Conservation (phyloP, 2,797 vertebrate species). For the Danio tinwini region DNA sequence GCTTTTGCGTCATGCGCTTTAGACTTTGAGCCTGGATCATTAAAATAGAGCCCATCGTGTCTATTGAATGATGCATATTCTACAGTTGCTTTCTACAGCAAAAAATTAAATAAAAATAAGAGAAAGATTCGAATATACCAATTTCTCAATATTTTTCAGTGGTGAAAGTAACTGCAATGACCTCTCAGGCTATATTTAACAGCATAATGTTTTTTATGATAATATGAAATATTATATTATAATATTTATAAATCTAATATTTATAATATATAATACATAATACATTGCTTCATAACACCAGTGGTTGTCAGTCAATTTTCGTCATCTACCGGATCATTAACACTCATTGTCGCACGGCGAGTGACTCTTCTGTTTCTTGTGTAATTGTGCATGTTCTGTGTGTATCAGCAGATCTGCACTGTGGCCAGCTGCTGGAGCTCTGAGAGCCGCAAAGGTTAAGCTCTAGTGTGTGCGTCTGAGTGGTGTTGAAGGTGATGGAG, state of each 20-base stretch:
- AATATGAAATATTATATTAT: no score
- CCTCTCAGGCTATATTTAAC: background rate
- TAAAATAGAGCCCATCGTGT: no score
- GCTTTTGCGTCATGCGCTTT: no score
- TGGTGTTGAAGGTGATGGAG: constrained; percentile 34
- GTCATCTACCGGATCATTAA: background rate
- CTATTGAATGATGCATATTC: background rate
- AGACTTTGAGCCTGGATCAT: no score
- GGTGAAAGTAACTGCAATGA: background rate
- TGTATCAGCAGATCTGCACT: constrained; percentile 30
- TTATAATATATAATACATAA: no score
- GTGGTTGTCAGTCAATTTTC: background rate
- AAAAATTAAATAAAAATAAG: background rate
- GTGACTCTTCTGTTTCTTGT: constrained; percentile 7
- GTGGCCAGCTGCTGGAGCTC: constrained; percentile 17
- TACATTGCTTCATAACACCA: background rate
- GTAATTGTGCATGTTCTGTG: background rate
- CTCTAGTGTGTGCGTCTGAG: constrained; percentile 29
- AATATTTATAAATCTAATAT: no score
- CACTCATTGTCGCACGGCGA: background rate
- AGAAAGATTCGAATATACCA: background rate
- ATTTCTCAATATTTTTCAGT: background rate
- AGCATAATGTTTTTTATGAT: background rate
- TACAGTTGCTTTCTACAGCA: background rate
- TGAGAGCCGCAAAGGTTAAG: constrained; percentile 35